Base-by-base conservation (phyloP, 1,140 invertebrate genomes). In the Orius insidiosus region DNA sequence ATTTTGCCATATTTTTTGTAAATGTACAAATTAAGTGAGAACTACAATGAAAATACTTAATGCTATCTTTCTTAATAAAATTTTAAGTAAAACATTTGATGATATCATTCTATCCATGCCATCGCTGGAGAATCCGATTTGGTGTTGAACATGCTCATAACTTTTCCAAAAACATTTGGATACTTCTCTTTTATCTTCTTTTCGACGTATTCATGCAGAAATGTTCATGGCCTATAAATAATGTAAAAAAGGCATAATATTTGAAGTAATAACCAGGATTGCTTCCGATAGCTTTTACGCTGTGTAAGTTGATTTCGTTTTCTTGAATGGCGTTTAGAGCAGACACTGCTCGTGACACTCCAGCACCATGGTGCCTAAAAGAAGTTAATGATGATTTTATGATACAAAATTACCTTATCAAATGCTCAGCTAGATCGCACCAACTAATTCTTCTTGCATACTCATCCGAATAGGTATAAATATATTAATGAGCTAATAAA, bases 381-480 rank as follows among this genome's bases (percentile, higher is more conserved):
- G 6, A 32, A 31, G 18, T 15, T n/a, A 7, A 45, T 71, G 62
- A 18, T 69, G 64, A 56, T 76, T 71, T 52, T 64, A 63, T 43
- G 15, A 2, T n/a, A 10, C 2, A 35, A 32, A 31, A 18, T 39
- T 19, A 51, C 49, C 46, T 48, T 32, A 92, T 78, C 39, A 73
- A 71, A 63, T 92, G 88, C 58, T 92, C 87, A 1, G 80, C 77
- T 10, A 89, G 67, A 69, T 92, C 87, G 86, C 86, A 2, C 87
- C 87, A 1, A 90, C 59, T 13, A 90, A 64, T 60, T 93, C 87
- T 44, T 86, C 82, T 48, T 84, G 74, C 1, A 76, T 70, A 40
- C 76, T 71, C 82, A 92, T 85, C 30, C 87, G 68, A 44, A 93
- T 84, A 5, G 78, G 77, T 54, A 87, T 67, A 3, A 88, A 65